Evolutionary conservation across 2,888 invertebrate genomes (phyloP).

Genomic region (Cataglyphis livida): DNA sequence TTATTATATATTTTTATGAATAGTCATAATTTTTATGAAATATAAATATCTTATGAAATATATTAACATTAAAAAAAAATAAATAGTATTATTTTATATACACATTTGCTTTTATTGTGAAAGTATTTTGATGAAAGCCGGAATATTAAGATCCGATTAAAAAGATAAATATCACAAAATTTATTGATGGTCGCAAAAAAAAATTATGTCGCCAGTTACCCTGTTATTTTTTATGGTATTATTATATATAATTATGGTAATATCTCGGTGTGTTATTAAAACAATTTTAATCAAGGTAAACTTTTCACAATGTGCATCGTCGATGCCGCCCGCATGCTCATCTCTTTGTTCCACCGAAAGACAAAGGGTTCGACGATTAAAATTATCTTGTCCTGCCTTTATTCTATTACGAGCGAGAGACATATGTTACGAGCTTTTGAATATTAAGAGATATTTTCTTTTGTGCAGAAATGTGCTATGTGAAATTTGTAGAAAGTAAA

Average conservation of each 20-base stretch:
- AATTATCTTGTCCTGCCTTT: slow-evolving; percentile 29
- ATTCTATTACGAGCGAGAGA: not conserved
- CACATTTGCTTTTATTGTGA: too few species aligned
- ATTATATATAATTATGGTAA: slow-evolving; percentile 27
- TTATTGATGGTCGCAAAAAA: not conserved
- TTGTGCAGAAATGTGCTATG: not conserved
- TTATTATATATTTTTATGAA: not conserved
- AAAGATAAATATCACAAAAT: slow-evolving; percentile 40
- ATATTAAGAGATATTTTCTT: not conserved
- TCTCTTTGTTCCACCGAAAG: slow-evolving; percentile 67
- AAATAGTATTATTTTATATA: not conserved
- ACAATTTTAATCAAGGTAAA: slow-evolving; percentile 78
- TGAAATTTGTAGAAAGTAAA: not conserved
- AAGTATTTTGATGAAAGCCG: not conserved
- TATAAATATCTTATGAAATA: not conserved
- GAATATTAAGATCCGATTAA: slow-evolving; percentile 36
- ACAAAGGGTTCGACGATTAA: slow-evolving; percentile 62
- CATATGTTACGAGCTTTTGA: not conserved
- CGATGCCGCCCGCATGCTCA: slow-evolving; percentile 45
- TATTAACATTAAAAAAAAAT: not conserved
- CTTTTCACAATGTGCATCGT: slow-evolving; percentile 60
- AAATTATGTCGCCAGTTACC: not conserved
- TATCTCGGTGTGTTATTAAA: slow-evolving; percentile 64
- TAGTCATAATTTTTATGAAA: not conserved
- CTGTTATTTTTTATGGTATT: slow-evolving; percentile 40